phyloP scores from a whole-genome alignment of 2,113 vertebrate genomes.

The Meleagris gallopavo region DNA sequence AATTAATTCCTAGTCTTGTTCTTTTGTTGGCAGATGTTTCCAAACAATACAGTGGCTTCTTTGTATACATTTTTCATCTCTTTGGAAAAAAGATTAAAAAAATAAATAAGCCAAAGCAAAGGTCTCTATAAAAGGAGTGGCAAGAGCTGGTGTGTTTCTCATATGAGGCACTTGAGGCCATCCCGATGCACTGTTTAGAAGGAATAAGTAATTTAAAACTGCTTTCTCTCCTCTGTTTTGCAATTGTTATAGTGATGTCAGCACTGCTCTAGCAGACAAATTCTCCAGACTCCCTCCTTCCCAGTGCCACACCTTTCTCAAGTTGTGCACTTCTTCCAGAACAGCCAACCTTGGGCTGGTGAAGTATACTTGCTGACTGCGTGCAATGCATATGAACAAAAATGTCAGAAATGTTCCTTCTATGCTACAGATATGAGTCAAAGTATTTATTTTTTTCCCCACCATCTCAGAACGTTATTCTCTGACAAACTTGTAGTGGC shows the following conservation, averaged over 20 bases:
- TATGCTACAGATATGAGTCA: neutral
- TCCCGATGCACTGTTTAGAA: neutral
- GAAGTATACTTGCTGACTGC: neutral
- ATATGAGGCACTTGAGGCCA: neutral
- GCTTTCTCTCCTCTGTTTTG: neutral
- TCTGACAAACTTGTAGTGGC: neutral
- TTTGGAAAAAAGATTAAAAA: neutral
- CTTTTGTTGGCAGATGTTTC: conserved; percentile 34
- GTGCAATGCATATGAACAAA: neutral
- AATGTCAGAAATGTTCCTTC: conserved; percentile 2
- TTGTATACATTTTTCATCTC: neutral
- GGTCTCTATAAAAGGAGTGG: neutral
- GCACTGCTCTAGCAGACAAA: neutral
- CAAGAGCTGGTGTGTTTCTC: neutral
- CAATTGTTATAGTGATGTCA: neutral
- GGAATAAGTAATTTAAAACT: neutral
- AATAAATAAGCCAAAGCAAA: neutral
- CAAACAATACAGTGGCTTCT: conserved; percentile 18
- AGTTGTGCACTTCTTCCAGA: neutral
- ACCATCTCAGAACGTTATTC: neutral
- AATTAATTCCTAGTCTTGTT: conserved; percentile 11
- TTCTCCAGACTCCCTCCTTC: fast-evolving
- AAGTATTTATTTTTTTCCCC: neutral
- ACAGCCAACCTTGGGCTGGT: neutral
- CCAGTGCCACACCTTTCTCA: neutral